Evolutionary conservation across 2,113 vertebrate species (phyloP), one percentile per base, ranked within the genome.

Genomic region (Eidolon helvum): DNA sequence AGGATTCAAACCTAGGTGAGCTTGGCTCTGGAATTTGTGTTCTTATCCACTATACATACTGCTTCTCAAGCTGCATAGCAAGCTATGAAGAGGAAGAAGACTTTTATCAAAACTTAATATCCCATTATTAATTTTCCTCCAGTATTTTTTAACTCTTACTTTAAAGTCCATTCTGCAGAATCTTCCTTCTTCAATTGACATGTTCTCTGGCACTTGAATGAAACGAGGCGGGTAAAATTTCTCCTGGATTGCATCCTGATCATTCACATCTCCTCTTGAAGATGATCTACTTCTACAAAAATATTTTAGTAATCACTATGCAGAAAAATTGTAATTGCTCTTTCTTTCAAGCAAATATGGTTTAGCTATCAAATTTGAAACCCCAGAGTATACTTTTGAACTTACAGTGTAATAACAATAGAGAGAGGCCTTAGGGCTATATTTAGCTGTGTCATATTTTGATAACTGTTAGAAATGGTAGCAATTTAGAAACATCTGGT

Each of bases 91-190:
- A 75, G 68, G 68, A 89, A 86, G 48, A 82, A 24, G 16, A 35
- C 33, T 83, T 68, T 87, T 95, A 78, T 33, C 19, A 87, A 89
- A 84, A 87, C 28, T n/a, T 85, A 87, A 33, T 74, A 69, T 78
- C 53, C 18, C 19, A 50, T 72, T 79, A 35, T 82, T 95, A 53
- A 78, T 88, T 90, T 75, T 66, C 14, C 55, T 57, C 19, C 75
- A 88, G 0, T 63, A 92, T 75, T 83, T 95, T 71, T 75, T 26
- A 93, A 84, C 26, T 50, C 59, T 99, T 98, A 99, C 99, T 99
- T 99, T 99, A 94, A 99, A 99, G 98, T 99, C 99, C 10, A 99
- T 99, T 98, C 99, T 99, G 97, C 99, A 99, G 99, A 99, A 99
- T 94, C 99, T 96, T 6, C 99, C 99, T 98, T 99, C 99, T 96